phyloP scores from a whole-genome alignment of 2,113 vertebrate genomes.

The Atlantisia rogersi region DNA sequence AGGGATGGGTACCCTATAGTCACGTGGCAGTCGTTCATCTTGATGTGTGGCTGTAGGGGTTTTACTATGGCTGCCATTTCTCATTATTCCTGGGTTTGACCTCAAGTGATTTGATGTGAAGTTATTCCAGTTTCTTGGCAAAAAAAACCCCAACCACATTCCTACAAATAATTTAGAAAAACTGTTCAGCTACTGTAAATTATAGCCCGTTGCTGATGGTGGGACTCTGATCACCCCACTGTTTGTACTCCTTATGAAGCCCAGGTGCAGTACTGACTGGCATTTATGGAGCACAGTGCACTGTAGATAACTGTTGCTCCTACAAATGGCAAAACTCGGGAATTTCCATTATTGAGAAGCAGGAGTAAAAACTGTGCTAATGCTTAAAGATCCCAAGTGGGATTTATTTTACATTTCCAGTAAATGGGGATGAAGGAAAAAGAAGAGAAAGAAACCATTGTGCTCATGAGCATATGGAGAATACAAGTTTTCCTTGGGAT shows the following conservation, averaged over 20 bases:
- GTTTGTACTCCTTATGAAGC: background rate
- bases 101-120: background rate
- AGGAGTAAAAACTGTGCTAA: background rate
- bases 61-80: background rate
- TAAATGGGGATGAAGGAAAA: background rate
- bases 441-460: background rate
- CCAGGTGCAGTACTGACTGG: background rate
- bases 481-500: background rate
- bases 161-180: background rate
- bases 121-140: background rate
- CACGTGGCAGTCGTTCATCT: background rate
- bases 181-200: background rate
- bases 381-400: background rate
- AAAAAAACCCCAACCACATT: background rate
- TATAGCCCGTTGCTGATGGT: no score
- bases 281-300: background rate
- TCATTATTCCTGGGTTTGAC: background rate
- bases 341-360: background rate
- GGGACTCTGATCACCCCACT: background rate
- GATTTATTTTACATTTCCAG: background rate
- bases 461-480: background rate
- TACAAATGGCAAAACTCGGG: background rate
- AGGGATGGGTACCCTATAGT: background rate
- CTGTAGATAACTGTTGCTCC: rapidly evolving
- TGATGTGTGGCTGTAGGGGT: background rate